Evolutionary conservation across 1,140 invertebrate species (phyloP).

Genomic region (Thaumetopoea pityocampa): DNA sequence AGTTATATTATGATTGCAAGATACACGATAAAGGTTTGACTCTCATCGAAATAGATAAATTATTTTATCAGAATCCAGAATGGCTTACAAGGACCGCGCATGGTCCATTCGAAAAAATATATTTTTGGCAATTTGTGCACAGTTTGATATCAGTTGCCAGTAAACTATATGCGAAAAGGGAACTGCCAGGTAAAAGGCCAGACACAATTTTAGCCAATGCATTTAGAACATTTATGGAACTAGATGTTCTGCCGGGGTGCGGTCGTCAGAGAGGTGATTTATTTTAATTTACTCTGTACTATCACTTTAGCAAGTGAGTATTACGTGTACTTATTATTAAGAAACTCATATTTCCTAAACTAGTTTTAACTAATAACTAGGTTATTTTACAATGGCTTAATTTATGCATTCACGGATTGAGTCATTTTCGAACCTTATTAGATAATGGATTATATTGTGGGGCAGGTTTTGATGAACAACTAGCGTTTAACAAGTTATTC

Average conservation of each 20-base stretch:
- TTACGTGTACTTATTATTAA: too few species aligned
- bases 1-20: slow-evolving; percentile 76
- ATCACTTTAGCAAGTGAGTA: too few species aligned
- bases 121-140: slow-evolving; percentile 79
- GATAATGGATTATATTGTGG: too few species aligned
- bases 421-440: too few species aligned
- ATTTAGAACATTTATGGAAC: slow-evolving; percentile 71
- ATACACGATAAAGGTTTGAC: slow-evolving; percentile 66
- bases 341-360: too few species aligned
- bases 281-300: too few species aligned
- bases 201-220: slow-evolving; percentile 65
- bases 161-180: slow-evolving; percentile 58
- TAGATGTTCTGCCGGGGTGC: slow-evolving; percentile 58
- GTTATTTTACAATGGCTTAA: too few species aligned
- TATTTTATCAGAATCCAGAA: slow-evolving; percentile 58
- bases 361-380: too few species aligned
- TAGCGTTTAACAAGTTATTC: too few species aligned
- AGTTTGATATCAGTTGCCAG: slow-evolving; percentile 71
- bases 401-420: too few species aligned
- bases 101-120: slow-evolving; percentile 77
- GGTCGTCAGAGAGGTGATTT: slow-evolving; percentile 57
- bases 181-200: slow-evolving; percentile 45
- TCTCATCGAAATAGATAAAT: slow-evolving; percentile 69
- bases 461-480: too few species aligned
- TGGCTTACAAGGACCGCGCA: slow-evolving; percentile 62